These are phyloP conservation scores for Pristionchus arcanus DNA, from an alignment of 2,888 invertebrate genomes.

Conservation along the genomic window DNA sequence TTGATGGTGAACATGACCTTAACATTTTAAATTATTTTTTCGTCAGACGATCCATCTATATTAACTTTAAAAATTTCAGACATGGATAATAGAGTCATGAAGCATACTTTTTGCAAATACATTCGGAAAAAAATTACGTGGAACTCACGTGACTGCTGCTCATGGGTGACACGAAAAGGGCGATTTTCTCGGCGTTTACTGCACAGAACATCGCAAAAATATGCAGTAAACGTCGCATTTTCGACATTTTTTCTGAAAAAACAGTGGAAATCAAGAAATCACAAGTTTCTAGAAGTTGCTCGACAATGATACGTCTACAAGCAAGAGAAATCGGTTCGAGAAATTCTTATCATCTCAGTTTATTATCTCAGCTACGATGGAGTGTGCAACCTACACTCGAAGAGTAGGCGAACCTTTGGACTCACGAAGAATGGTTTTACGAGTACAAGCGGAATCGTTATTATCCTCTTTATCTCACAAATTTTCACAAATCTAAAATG, in stretches of 20 bases:
- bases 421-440: not conserved
- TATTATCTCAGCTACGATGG: not conserved
- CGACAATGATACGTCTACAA: not conserved
- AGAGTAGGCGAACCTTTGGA: not conserved
- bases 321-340: not conserved
- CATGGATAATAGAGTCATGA: not conserved
- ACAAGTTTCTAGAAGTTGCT: not conserved
- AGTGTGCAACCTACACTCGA: constrained; percentile 1
- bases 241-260: not conserved
- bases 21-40: too few relatives aligned
- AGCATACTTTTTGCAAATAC: not conserved
- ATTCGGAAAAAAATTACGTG: not conserved
- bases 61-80: too few relatives aligned
- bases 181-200: not conserved
- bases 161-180: not conserved
- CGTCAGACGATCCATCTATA: too few relatives aligned
- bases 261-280: not conserved
- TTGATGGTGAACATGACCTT: constrained; percentile 38
- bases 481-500: not conserved
- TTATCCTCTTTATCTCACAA: not conserved
- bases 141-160: constrained; percentile 41
- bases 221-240: not conserved
- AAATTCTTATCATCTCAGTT: not conserved
- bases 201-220: not conserved
- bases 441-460: not conserved